Percentiles rank a stretch among this genome's conserved stretches.
These are phyloP conservation scores for Caenorhabditis sp. DNA, from an alignment of 2,888 invertebrate species.

Conservation along the genomic window DNA sequence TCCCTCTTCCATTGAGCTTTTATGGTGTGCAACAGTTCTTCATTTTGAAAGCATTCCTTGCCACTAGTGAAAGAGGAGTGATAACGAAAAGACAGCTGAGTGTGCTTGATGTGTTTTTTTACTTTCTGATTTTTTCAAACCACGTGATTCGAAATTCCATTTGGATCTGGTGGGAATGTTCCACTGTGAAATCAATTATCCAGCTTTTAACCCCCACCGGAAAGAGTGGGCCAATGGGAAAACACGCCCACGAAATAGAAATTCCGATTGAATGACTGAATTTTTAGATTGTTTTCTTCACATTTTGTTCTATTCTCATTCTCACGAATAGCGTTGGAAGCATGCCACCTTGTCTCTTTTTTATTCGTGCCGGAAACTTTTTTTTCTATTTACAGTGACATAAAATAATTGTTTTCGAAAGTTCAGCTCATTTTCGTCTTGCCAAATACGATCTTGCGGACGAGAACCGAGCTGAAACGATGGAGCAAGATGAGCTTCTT, in stretches of 20 bases:
- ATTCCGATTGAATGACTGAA: slow-evolving; percentile 48
- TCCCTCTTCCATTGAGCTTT: neutral
- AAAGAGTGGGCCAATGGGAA: slow-evolving; percentile 3
- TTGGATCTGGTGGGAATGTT: slow-evolving; percentile 11
- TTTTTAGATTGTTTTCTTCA: slow-evolving; percentile 2
- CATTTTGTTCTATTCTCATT: slow-evolving; percentile 16
- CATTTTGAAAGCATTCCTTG: neutral
- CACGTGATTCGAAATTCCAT: slow-evolving; percentile 48
- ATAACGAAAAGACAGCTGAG: slow-evolving; percentile 32
- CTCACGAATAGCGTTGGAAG: neutral
- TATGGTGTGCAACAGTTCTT: neutral
- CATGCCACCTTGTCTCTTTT: neutral
- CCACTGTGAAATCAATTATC: slow-evolving; percentile 16
- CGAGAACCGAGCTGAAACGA: slow-evolving; percentile 32
- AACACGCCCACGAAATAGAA: slow-evolving; percentile 41
- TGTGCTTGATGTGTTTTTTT: slow-evolving; percentile 14
- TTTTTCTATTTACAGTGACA: neutral
- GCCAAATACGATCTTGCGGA: slow-evolving; percentile 30
- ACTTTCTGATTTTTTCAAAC: neutral
- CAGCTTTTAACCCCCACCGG: neutral
- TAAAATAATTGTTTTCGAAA: slow-evolving; percentile 17
- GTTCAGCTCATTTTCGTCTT: slow-evolving; percentile 39
- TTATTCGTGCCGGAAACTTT: neutral
- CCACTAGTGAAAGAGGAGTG: slow-evolving; percentile 5
- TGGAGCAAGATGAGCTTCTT: slow-evolving; percentile 73